A percentile compares a stretch with the other conserved stretches of the same genome.
phyloP scores from a whole-genome alignment of 1,140 invertebrate species.

The Wasmannia auropunctata region DNA sequence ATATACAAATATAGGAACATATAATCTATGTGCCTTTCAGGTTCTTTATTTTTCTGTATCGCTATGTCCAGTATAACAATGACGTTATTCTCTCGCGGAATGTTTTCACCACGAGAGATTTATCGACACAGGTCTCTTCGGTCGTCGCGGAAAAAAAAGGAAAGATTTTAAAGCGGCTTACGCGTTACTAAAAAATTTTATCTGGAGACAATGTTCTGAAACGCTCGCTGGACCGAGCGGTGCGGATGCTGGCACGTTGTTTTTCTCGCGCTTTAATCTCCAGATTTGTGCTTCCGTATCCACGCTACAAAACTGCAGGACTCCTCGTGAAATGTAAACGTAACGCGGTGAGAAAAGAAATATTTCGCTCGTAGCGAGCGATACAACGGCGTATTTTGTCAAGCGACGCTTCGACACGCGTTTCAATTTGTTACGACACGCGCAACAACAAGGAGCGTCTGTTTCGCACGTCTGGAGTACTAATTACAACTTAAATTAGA shows the following conservation, averaged over 20 bases:
- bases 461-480: conserved; percentile 26
- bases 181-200: not conserved
- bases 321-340: not conserved
- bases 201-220: not conserved
- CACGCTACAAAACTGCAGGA: not conserved
- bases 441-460: conserved; percentile 7
- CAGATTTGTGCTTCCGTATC: not conserved
- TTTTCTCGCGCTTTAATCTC: conserved; percentile 25
- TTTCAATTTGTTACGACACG: conserved; percentile 46
- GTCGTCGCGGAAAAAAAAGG: not conserved
- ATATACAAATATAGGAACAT: not conserved
- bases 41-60: not conserved
- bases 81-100: not conserved
- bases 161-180: not conserved
- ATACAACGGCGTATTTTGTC: conserved; percentile 31
- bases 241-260: not conserved
- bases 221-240: not conserved
- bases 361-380: not conserved
- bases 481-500: conserved; percentile 42
- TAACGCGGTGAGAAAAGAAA: conserved; percentile 16
- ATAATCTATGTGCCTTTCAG: not conserved
- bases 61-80: not conserved
- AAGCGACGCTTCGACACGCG: conserved; percentile 9
- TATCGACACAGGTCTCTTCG: not conserved
- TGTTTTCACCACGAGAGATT: not conserved